Conservation (phyloP, 2,113 vertebrate species). For the Eira barbara region DNA sequence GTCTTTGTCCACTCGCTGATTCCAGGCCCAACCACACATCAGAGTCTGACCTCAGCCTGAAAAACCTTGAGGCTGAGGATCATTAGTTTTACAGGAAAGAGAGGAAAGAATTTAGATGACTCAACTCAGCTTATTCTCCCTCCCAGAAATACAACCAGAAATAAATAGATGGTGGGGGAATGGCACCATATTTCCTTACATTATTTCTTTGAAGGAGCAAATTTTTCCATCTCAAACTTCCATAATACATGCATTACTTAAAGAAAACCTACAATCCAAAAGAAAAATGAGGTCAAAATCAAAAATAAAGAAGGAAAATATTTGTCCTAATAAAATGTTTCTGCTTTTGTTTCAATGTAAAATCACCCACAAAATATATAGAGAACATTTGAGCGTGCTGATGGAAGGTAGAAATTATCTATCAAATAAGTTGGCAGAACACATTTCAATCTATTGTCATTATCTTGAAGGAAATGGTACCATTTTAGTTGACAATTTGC, state of each 20-base stretch:
- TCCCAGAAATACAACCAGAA: background rate
- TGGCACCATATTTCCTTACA: background rate
- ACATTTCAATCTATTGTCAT: constrained; percentile 66
- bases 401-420: constrained; percentile 43
- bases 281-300: constrained; percentile 15
- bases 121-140: background rate
- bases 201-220: background rate
- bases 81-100: background rate
- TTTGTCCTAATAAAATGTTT: constrained; percentile 41
- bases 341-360: constrained; percentile 60
- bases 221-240: background rate
- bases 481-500: constrained; percentile 59
- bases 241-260: background rate
- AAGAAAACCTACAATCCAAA: constrained; percentile 49
- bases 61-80: background rate
- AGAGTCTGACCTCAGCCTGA: background rate
- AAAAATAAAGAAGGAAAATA: constrained; percentile 52
- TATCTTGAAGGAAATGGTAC: constrained; percentile 47
- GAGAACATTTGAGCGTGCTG: constrained; percentile 47
- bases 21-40: background rate
- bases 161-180: background rate
- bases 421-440: constrained; percentile 64
- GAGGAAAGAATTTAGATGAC: background rate
- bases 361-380: constrained; percentile 35
- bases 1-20: background rate